Base-by-base conservation (phyloP, 2,113 vertebrate genomes). In the Suncus etruscus region DNA sequence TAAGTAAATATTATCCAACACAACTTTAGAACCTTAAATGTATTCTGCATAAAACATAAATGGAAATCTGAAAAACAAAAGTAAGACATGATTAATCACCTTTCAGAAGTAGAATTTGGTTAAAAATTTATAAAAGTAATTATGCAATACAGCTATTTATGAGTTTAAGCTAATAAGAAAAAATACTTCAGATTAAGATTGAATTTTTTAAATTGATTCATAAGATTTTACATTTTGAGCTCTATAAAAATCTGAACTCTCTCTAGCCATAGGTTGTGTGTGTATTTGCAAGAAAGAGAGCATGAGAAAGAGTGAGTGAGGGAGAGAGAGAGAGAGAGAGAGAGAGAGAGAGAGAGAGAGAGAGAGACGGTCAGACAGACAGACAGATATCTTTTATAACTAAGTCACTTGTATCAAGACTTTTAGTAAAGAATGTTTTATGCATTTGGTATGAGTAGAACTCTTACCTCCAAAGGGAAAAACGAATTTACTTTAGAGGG, bases 81-180 rank as follows among this genome's bases (percentile, higher is more conserved):
- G 79, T 66, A 32, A 94, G 50, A 32, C 8, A 61, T 68, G 80
- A 90, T 89, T 95, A 94, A 93, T 96, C 32, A 90, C 50, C 75
- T 86, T 89, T 82, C n/a, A 89, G n/a, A 91, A 89, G n/a, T 22
- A 79, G 47, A 77, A 61, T 93, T 72, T 86, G 48, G 76, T 82
- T 58, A n/a, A n/a, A n/a, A n/a, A n/a, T n/a, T 61, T 54, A 86
- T 83, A 93, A 80, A 48, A 88, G 18, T 39, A 48, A 73, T 94
- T 92, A 86, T 87, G 51, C 82, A 89, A 61, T 69, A 92, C 39
- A 88, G 25, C 48, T 87, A 20, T 91, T 94, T 86, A 86, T 16
- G 94, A 31, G 39, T 79, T 86, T 69, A 85, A 77, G 16, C 32
- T 92, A 92, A 77, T 78, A 90, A 27, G 32, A n/a, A 58, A 90